These are phyloP conservation scores for Argyra leucocephala DNA, from an alignment of 2,888 invertebrate genomes.

Conservation along the genomic window DNA sequence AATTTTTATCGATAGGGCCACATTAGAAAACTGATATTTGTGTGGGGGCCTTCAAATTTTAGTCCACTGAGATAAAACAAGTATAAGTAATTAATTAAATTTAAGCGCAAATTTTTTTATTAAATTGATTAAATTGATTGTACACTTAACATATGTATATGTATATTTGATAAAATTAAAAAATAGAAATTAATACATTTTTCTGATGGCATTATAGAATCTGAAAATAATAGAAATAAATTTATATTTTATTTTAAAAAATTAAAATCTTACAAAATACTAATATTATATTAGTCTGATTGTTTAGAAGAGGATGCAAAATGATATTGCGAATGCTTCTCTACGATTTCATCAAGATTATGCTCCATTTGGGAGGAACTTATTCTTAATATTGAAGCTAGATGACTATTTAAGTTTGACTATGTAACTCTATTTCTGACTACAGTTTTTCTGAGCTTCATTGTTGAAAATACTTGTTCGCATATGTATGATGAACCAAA, in stretches of 20 bases:
- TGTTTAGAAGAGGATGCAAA: constrained; percentile 9
- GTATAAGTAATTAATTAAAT: constrained; percentile 5
- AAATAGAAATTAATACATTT: not conserved
- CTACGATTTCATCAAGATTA: not conserved
- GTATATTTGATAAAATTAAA: constrained; percentile 7
- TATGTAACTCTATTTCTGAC: constrained; percentile 8
- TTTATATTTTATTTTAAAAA: constrained; percentile 7
- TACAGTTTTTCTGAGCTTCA: constrained; percentile 8
- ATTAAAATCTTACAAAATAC: constrained; percentile 11
- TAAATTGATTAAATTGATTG: constrained; percentile 4
- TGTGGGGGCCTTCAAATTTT: constrained; percentile 11
- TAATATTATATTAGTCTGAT: constrained; percentile 9
- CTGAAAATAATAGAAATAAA: constrained; percentile 3
- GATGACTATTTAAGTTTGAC: constrained; percentile 5
- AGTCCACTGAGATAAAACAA: constrained; percentile 1
- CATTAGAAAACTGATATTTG: constrained; percentile 7
- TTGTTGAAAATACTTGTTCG: constrained; percentile 10
- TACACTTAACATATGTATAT: not conserved
- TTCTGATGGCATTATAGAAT: no score
- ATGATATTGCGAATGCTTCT: constrained; percentile 4
- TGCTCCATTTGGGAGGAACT: constrained; percentile 5
- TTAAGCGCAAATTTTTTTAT: constrained; percentile 6
- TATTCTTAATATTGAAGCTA: constrained; percentile 7
- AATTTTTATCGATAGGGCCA: constrained; percentile 5
- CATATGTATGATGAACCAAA: constrained; percentile 9